Evolutionary conservation across 2,888 invertebrate genomes (phyloP).

Genomic region (Scaptodrosophila latifasciaeformis): DNA sequence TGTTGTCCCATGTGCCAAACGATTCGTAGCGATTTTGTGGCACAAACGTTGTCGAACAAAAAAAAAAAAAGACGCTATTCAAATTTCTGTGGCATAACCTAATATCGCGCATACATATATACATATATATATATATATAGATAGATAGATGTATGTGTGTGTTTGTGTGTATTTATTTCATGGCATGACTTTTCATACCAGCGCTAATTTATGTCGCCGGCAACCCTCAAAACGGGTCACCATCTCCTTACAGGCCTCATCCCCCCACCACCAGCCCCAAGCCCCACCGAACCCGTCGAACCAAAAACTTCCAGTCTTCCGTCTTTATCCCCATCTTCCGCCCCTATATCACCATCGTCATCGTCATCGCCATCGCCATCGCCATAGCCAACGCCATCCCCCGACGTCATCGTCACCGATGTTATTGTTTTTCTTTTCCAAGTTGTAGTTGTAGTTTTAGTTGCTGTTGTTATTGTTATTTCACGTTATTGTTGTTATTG

Average conservation of each 20-base stretch:
- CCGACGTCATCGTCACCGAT: slow-evolving; percentile 1
- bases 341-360: not conserved
- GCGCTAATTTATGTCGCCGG: slow-evolving; percentile 41
- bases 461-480: too few relatives aligned
- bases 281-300: slow-evolving; percentile 6
- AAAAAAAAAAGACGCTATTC: too few relatives aligned
- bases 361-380: slow-evolving; percentile 20
- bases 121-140: not conserved
- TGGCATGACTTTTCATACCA: slow-evolving; percentile 56
- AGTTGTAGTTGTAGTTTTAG: too few relatives aligned
- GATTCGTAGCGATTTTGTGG: too few relatives aligned
- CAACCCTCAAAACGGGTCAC: slow-evolving; percentile 11
- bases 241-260: slow-evolving; percentile 35
- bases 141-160: not conserved
- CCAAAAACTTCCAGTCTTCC: too few relatives aligned
- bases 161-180: slow-evolving; percentile 37
- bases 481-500: too few relatives aligned
- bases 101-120: not conserved
- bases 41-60: too few relatives aligned
- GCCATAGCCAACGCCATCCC: not conserved
- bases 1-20: too few relatives aligned
- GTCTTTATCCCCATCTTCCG: not conserved
- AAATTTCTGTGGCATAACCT: too few relatives aligned
- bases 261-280: slow-evolving; percentile 24
- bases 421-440: slow-evolving; percentile 30